Percentiles rank a stretch among this genome's conserved stretches.
phyloP scores from a whole-genome alignment of 30 jellyfish, hydroid and myxozoan genomes.

The Mastigias papua region DNA sequence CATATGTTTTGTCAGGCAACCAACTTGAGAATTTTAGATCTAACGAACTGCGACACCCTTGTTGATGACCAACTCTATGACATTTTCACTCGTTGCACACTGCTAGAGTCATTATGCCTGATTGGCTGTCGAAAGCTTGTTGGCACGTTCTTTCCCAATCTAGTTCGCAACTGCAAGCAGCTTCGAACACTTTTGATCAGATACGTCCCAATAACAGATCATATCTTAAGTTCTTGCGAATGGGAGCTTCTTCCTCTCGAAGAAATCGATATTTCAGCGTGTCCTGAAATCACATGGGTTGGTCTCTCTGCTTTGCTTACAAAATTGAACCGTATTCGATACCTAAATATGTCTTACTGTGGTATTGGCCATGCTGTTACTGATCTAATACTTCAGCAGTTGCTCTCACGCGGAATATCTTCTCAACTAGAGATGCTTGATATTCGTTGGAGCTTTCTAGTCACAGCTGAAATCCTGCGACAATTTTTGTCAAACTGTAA shows the following conservation, averaged over 20 bases:
- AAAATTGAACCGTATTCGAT: slow-evolving; percentile 76
- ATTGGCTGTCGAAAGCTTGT: slow-evolving; percentile 91
- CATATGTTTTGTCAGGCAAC: slow-evolving; percentile 74
- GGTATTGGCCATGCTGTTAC: slow-evolving; percentile 97
- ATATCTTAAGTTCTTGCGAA: slow-evolving; percentile 65
- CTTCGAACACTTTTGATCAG: slow-evolving; percentile 86
- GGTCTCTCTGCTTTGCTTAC: slow-evolving; percentile 81
- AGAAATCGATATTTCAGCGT: slow-evolving; percentile 98
- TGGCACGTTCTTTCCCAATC: slow-evolving; percentile 82
- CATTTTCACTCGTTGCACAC: slow-evolving; percentile 71
- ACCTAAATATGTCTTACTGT: slow-evolving; percentile 93
- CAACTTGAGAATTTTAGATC: slow-evolving; percentile 71
- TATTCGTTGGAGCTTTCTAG: slow-evolving; percentile 91
- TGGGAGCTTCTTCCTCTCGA: slow-evolving; percentile 85
- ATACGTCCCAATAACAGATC: slow-evolving; percentile 81
- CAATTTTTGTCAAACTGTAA: slow-evolving; percentile 76
- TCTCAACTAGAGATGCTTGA: slow-evolving; percentile 87
- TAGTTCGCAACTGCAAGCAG: slow-evolving; percentile 68
- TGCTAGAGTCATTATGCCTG: slow-evolving; percentile 79
- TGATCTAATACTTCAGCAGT: slow-evolving; percentile 72
- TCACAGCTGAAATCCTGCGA: slow-evolving; percentile 66
- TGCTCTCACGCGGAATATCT: slow-evolving; percentile 62
- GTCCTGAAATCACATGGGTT: slow-evolving; percentile 89
- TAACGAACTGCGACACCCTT: slow-evolving; percentile 83
- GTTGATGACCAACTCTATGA: slow-evolving; percentile 77